Evolutionary conservation across 2,888 invertebrate species (phyloP), one percentile per base, ranked within the genome.

Genomic region (Erebia epiphron): DNA sequence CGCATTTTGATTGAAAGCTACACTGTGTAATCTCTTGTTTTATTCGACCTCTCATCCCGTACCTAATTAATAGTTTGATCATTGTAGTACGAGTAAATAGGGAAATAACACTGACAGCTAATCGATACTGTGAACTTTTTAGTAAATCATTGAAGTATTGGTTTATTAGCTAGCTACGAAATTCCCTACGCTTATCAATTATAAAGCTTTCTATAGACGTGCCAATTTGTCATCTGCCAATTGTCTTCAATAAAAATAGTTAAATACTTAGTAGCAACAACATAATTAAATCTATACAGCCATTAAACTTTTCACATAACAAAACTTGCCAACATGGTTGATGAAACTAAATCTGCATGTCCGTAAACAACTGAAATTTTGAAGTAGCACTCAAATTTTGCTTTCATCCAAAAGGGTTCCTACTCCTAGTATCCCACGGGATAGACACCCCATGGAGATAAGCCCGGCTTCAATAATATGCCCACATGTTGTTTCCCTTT

Each of bases 361-460:
- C 52, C n/a, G 52, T 9, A 54, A 18, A 56, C 21, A 21, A 5
- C 9, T 21, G 18, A 21, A 41, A 60, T 49, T 46, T 21, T 5
- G 14, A 62, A 16, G 50, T 63, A 50, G n/a, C 35, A 21, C n/a
- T 72, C 63, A 75, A 79, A 75, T 79, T 78, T 76, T 65, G 69
- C 63, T 80, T 68, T 21, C 74, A 76, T 82, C 78, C 78, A 81
- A 86, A 91, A 88, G 91, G 91, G 90, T 87, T 85, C 81, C 74
- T 76, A 82, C 87, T 85, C 81, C 74, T 76, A 82, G 79, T 85
- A 85, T 92, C 91, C 91, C 92, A 92, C 91, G 92, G 92, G 87
- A 86, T 83, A 80, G 78, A 79, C 88, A 87, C 92, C 92, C 92
- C 92, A 87, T 89, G 87, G 82, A 81, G 92, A 90, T 90, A 89